These are phyloP conservation scores for Delichon dasypus DNA, from an alignment of 2,797 vertebrate species.

Conservation along the genomic window DNA sequence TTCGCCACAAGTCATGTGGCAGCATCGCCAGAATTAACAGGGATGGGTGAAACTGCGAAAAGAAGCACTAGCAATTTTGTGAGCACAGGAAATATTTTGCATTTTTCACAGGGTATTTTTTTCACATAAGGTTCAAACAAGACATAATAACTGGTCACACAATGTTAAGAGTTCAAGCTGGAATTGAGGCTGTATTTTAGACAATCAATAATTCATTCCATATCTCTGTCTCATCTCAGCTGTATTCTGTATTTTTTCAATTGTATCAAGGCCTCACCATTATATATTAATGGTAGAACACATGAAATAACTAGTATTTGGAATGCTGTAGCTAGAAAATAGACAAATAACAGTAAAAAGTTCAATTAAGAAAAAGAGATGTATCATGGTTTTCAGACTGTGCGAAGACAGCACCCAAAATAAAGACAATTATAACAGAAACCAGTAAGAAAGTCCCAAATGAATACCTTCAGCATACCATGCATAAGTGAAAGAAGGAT, in stretches of 20 bases:
- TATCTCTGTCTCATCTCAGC: neutral
- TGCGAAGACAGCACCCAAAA: neutral
- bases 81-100: neutral
- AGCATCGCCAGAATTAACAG: neutral
- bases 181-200: neutral
- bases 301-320: neutral
- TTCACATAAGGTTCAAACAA: neutral
- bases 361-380: neutral
- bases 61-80: neutral
- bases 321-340: neutral
- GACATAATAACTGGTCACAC: neutral
- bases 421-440: neutral
- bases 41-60: neutral
- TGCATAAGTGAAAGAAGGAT: neutral
- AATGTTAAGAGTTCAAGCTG: neutral
- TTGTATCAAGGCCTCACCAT: neutral
- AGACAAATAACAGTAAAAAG: neutral
- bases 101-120: neutral
- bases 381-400: neutral
- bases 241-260: neutral
- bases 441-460: neutral
- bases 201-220: neutral
- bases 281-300: neutral
- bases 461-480: neutral
- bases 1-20: neutral